Base-by-base conservation (phyloP, 2,113 vertebrate genomes). In the Albula glossodonta region DNA sequence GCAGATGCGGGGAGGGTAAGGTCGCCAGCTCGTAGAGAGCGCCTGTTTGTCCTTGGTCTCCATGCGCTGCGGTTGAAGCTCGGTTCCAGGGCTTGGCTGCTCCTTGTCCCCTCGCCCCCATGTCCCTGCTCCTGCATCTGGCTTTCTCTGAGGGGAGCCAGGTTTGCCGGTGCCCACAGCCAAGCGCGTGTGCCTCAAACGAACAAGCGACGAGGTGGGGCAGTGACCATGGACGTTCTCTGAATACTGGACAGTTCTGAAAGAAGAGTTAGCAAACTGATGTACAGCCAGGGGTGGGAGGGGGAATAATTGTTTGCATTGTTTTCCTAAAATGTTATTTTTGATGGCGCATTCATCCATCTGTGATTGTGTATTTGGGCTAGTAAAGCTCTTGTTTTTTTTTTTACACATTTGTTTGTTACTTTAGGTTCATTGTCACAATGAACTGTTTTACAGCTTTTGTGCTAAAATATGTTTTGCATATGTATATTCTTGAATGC, bases 21-120 rank as follows among this genome's bases (percentile, higher is more conserved):
- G 70, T n/a, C 70, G n/a, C n/a, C 70, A 74, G 70, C 70, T n/a
- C 70, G 2, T 25, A 10, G 70, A 10, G 70, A 31, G 22, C 7
- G 84, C 84, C 84, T 78, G 84, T 78, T 85, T 81, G 84, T 85
- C 84, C 84, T 85, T 81, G 56, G 78, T 81, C 78, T 85, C 80
- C 78, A 63, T 50, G 56, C 78, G 22, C 22, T 31, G 60, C 84
- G 22, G 78, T 51, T 56, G n/a, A 53, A 31, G 31, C 84, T 80
- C 84, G 70, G 52, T 85, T 85, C 84, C 84, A 79, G 60, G 74
- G 52, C 78, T 85, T 85, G 78, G 78, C 84, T 85, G 84, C 80
- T 85, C 84, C 78, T n/a, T 85, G 60, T 85, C 84, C 78, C 78
- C 53, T 15, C 48, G 78, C 81, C 84, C 78, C 78, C 53, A n/a